Percentiles rank a stretch among this genome's conserved stretches.
phyloP scores from a whole-genome alignment of 2,113 vertebrate genomes.

The Chloropsis cyanopogon region DNA sequence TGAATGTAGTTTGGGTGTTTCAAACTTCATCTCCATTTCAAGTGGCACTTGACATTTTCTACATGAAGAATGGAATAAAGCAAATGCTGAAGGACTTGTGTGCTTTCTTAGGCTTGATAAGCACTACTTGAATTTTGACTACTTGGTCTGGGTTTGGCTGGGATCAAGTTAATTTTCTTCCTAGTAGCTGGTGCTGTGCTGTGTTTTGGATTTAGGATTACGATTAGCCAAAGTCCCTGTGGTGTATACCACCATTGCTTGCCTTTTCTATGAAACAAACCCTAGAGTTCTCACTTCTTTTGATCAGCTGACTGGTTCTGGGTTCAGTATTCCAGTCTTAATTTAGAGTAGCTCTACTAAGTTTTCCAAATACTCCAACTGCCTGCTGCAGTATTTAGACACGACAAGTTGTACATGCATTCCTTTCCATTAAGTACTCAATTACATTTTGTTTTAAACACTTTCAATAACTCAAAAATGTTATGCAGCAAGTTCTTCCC shows the following conservation, averaged over 20 bases:
- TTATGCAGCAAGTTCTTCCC: neutral
- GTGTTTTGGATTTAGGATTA: neutral
- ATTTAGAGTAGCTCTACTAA: neutral
- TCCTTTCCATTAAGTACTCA: neutral
- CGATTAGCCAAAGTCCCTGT: neutral
- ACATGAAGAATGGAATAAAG: neutral
- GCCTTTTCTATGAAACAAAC: neutral
- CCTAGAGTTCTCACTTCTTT: neutral
- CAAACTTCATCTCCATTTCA: neutral
- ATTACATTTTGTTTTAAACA: neutral
- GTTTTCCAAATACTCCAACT: neutral
- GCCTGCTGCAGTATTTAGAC: neutral
- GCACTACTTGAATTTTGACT: neutral
- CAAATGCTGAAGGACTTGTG: neutral
- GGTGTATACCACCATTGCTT: neutral
- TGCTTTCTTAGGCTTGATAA: neutral
- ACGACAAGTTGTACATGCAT: neutral
- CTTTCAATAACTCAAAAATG: neutral
- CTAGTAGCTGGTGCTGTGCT: neutral
- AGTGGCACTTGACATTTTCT: constrained; percentile 8
- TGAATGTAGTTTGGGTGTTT: neutral
- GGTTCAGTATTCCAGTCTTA: neutral
- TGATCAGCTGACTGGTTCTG: neutral
- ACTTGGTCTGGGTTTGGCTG: neutral
- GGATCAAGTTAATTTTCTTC: neutral